phyloP scores from a whole-genome alignment of 2,888 invertebrate species.

The Tenodera sinensis region DNA sequence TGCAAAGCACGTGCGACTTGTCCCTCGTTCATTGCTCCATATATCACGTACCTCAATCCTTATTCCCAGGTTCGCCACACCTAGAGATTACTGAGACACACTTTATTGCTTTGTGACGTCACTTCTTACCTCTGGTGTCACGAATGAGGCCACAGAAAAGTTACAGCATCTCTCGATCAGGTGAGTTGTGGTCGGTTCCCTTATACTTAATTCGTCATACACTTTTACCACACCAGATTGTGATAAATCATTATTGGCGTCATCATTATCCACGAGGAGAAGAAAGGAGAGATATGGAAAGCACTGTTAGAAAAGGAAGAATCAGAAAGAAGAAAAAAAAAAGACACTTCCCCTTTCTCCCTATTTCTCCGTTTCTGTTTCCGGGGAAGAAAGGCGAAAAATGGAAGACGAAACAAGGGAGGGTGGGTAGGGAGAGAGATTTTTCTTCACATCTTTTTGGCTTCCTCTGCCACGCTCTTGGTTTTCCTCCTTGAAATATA shows the following conservation, averaged over 20 bases:
- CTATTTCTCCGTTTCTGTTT: not conserved
- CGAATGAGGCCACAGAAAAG: not conserved
- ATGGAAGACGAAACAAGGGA: not conserved
- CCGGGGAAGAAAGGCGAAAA: not conserved
- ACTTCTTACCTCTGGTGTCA: not conserved
- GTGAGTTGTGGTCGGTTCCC: not conserved
- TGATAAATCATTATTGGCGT: no score
- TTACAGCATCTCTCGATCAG: not conserved
- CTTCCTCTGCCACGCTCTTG: no score
- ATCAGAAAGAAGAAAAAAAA: not conserved
- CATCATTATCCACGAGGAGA: not conserved
- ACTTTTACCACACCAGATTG: no score
- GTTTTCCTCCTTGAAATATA: no score
- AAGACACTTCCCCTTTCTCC: not conserved
- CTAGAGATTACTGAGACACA: not conserved
- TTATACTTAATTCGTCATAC: no score
- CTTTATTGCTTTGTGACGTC: not conserved
- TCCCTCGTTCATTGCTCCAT: not conserved
- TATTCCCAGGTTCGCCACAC: not conserved
- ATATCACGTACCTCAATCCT: not conserved
- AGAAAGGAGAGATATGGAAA: not conserved
- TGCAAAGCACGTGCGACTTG: not conserved
- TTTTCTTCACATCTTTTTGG: no score
- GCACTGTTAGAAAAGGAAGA: not conserved
- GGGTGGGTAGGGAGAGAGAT: no score